Evolutionary conservation across 92 coral and sea anemone genomes (phyloP), one percentile per base, ranked within the genome.

Genomic region (Diadumene lineata): DNA sequence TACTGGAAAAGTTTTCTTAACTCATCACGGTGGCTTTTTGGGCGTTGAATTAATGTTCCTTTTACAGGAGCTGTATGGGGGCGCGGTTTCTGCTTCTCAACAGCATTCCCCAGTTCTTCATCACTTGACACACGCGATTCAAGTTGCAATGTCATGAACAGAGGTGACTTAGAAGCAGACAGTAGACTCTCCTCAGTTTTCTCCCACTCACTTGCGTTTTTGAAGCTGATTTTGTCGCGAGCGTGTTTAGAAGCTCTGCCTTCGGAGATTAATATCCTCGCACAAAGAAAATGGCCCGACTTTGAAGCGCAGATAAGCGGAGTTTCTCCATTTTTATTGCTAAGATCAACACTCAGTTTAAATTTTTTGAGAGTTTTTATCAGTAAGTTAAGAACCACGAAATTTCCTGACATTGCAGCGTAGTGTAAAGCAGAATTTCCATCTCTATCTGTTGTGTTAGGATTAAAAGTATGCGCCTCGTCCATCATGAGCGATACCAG

Each of bases 341-440:
- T 21, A 50, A 69, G 67, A 71, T 92, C 97, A n/a, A 89, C 92
- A 65, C 85, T 92, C 46, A 92, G 60, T 70, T 79, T 89, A 56
- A 75, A 92, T 50, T 80, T 62, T 58, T 83, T 89, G 18, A 89
- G 50, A 27, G 79, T 81, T 74, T 60, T 83, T 18, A 92, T 62
- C 56, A 92, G 62, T 26, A 86, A 66, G 44, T 87, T 92, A 24
- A 92, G 74, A 16, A 89, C 93, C 43, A 82, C 93, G 68, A 89
- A 82, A 29, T 89, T 89, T 7, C 92, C 93, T 23, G 97, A 92
- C 66, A 69, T 50, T 21, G 90, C 93, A 17, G 94, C 93, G 58
- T 70, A 79, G 62, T 84, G 88, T n/a, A 92, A 70, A 2, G 97
- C 97, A 46, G 97, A 89, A 76, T 92, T 92, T 24, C 94, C 94